Evolutionary conservation across 37 sponge, comb jelly and placozoan genomes (phyloP), one percentile per base, ranked within the genome.

Genomic region (Haliclona indistincta): DNA sequence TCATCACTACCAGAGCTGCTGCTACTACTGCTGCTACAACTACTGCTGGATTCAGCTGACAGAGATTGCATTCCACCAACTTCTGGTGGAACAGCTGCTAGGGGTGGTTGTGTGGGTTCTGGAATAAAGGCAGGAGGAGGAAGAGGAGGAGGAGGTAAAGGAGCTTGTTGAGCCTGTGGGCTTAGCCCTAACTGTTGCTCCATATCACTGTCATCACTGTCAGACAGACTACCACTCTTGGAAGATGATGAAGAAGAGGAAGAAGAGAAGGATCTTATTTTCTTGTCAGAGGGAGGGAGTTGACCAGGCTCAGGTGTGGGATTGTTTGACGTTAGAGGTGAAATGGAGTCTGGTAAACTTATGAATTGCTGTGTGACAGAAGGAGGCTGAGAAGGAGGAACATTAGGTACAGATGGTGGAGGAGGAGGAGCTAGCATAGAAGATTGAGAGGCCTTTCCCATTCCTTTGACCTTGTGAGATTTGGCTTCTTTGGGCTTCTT

Each of bases 1-100:
- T 26, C 28, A 58, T 58, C 60, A 20, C 60, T 58, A 58, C 60
- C n/a, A 6, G 60, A 58, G 28, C 60, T 58, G 60, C 23, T n/a
- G 28, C 60, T 58, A n/a, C 60, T 58, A n/a, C n/a, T 26, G 7
- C 26, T 25, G 49, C 65, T 71, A 6, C 71, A 76, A 49, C 73
- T 76, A 54, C 84, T 84, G 39, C 68, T 75, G 33, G 70, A 75
- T 29, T 63, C 78, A 20, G 79, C 72, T 4, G n/a, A n/a, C n/a
- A n/a, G n/a, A n/a, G n/a, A n/a, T n/a, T n/a, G n/a, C n/a, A n/a
- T n/a, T n/a, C n/a, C n/a, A n/a, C n/a, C n/a, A n/a, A n/a, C n/a
- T n/a, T n/a, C n/a, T n/a, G n/a, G n/a, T n/a, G n/a, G n/a, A n/a
- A n/a, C n/a, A n/a, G n/a, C n/a, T n/a, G n/a, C n/a, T n/a, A n/a